Base-by-base conservation (phyloP, 2,888 invertebrate genomes). In the Polydrusus pterygomalis region DNA sequence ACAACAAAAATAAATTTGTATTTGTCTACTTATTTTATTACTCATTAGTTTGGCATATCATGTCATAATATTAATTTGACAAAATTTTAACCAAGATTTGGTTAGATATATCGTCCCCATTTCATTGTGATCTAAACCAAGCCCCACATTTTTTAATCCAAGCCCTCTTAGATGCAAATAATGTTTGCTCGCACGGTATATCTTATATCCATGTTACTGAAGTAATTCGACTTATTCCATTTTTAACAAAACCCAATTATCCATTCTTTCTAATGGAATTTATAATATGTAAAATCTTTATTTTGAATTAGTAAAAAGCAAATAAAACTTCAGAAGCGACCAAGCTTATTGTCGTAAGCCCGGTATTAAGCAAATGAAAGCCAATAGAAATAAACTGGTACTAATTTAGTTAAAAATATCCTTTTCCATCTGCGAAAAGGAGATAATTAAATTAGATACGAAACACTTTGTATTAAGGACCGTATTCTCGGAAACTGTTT, bases 391-490 rank as follows among this genome's bases (percentile, higher is more conserved):
- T 60, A 60, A 60, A 60, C 38, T 38, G 58, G 58, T 60, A 17
- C 58, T 60, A 60, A 60, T 38, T 38, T 60, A 60, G 58, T 38
- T 60, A 38, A 38, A 38, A 60, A 60, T 60, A 60, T 38, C 38
- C 58, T 38, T 60, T 38, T 60, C 38, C 58, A 38, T 60, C 38
- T 15, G 10, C 38, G 38, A 60, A 60, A 38, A 60, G 58, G 15
- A 60, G 38, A 63, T 30, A 63, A 45, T 63, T 45, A 47, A 63
- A 63, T 43, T 45, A 45, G 45, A 63, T 63, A 63, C 63, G 45
- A 63, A 47, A 65, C 49, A 65, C 34, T 65, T 49, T 34, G 47
- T 65, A 65, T 65, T 65, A 49, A 47, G 38, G 34, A 15, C 20
- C 49, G 13, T 45, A 49, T 49, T 49, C 47, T 30, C 49, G 25